Conservation (phyloP, 2,113 vertebrate species). For the Cebidichthys violaceus region DNA sequence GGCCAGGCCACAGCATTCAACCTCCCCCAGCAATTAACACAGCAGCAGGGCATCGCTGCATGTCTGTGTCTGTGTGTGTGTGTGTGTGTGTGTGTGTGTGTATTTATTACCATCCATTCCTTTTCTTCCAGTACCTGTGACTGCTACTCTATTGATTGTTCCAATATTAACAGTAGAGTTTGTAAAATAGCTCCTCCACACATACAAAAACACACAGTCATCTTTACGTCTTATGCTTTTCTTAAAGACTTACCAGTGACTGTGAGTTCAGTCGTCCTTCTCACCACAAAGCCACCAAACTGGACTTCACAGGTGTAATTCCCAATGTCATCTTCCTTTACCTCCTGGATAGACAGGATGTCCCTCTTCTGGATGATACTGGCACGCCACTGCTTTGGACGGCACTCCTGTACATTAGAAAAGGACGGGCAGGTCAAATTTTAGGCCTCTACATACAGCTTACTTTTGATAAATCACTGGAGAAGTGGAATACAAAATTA, state of each 20-base stretch:
- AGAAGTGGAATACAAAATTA: conserved; percentile 13
- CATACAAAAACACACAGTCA: not conserved
- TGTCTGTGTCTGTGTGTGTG: conserved; percentile 45
- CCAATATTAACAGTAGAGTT: not conserved
- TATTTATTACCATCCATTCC: conserved; percentile 33
- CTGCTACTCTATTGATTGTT: conserved; percentile 4
- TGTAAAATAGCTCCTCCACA: not conserved
- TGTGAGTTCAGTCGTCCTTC: conserved; percentile 93
- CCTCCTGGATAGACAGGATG: conserved; percentile 91
- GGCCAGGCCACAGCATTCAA: conserved; percentile 64
- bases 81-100: conserved; percentile 45
- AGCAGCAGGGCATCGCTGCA: conserved; percentile 69
- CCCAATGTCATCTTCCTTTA: conserved; percentile 97
- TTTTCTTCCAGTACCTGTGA: conserved; percentile 23
- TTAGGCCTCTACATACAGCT: not conserved
- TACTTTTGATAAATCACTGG: conserved; percentile 3
- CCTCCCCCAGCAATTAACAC: conserved; percentile 74
- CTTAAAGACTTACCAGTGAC: conserved; percentile 89
- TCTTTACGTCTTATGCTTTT: not conserved
- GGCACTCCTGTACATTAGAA: conserved; percentile 78
- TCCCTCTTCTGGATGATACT: conserved; percentile 91
- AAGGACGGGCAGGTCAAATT: conserved; percentile 19
- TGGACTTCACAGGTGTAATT: conserved; percentile 98
- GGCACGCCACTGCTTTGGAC: conserved; percentile 89
- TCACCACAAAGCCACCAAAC: conserved; percentile 92